Evolutionary conservation across 2,888 invertebrate species (phyloP).

Genomic region (Pocota personata): DNA sequence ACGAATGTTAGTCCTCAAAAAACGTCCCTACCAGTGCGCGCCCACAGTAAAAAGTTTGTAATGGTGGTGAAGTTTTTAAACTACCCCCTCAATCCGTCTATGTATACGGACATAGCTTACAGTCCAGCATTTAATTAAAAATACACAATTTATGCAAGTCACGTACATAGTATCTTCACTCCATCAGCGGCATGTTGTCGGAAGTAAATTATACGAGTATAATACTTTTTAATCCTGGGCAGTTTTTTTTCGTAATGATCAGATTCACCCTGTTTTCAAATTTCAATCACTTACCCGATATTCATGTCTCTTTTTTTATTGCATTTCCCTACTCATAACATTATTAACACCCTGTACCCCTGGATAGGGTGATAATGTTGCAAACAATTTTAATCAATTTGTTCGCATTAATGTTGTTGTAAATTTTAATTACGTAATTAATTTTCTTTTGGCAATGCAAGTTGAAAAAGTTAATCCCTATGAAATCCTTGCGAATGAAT

Average conservation of each 20-base stretch:
- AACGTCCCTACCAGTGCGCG: constrained; percentile 10
- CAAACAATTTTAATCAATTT: constrained; percentile 6
- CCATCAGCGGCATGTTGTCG: background rate
- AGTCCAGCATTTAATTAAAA: constrained; percentile 41
- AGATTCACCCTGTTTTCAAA: background rate
- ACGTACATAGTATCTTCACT: background rate
- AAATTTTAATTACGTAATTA: background rate
- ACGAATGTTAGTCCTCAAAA: constrained; percentile 13
- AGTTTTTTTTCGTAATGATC: background rate
- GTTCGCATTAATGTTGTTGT: background rate
- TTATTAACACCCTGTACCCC: background rate
- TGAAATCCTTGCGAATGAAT: constrained; percentile 1
- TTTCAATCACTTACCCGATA: too few relatives aligned
- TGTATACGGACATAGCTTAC: background rate
- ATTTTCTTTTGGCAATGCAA: background rate
- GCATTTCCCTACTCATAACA: too few relatives aligned
- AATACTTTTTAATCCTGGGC: background rate
- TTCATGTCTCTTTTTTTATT: too few relatives aligned
- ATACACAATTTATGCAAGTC: constrained; percentile 23
- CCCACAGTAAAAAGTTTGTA: background rate
- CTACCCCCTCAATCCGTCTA: background rate
- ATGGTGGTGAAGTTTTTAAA: background rate
- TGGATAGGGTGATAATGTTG: background rate
- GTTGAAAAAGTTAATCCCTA: constrained; percentile 4
- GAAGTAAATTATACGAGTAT: background rate